These are phyloP conservation scores for Campopleginae sp. DNA, from an alignment of 2,888 invertebrate genomes.

Conservation along the genomic window DNA sequence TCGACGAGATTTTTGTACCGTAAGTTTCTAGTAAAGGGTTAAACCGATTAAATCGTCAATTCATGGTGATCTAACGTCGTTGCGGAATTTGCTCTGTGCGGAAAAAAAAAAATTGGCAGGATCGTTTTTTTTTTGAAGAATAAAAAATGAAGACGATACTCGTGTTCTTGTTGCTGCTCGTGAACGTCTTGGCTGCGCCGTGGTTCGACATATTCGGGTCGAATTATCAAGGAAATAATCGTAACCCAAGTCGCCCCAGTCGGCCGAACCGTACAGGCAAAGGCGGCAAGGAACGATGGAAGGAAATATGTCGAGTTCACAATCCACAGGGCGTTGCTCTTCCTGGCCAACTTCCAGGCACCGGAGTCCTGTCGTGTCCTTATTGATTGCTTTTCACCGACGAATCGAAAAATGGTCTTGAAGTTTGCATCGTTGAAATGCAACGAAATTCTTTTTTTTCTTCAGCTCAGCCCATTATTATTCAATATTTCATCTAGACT, in stretches of 20 bases:
- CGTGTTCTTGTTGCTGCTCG: slow-evolving; percentile 72
- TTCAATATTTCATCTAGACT: too few relatives aligned
- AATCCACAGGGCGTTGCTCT: slow-evolving; percentile 87
- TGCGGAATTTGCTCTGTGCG: slow-evolving; percentile 22
- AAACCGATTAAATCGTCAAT: neutral
- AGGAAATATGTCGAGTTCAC: slow-evolving; percentile 89
- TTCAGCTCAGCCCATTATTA: too few relatives aligned
- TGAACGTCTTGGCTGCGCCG: slow-evolving; percentile 73
- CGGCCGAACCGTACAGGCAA: slow-evolving; percentile 70
- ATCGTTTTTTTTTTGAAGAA: neutral
- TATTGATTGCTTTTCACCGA: slow-evolving; percentile 82
- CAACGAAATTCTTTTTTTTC: too few relatives aligned
- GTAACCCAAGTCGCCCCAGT: slow-evolving; percentile 55
- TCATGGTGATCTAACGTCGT: slow-evolving; percentile 50
- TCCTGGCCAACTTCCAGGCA: slow-evolving; percentile 85
- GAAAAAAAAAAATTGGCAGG: slow-evolving; percentile 10
- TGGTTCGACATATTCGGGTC: slow-evolving; percentile 77
- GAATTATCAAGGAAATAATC: slow-evolving; percentile 63
- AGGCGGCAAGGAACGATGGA: slow-evolving; percentile 87
- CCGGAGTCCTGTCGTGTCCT: slow-evolving; percentile 88
- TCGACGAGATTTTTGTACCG: slow-evolving; percentile 22
- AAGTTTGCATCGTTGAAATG: neutral
- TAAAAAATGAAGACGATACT: slow-evolving; percentile 73
- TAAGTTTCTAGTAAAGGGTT: slow-evolving; percentile 39
- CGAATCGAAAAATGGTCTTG: neutral